These are phyloP conservation scores for Chelonus formosanus DNA, from an alignment of 2,888 invertebrate genomes.

Conservation along the genomic window DNA sequence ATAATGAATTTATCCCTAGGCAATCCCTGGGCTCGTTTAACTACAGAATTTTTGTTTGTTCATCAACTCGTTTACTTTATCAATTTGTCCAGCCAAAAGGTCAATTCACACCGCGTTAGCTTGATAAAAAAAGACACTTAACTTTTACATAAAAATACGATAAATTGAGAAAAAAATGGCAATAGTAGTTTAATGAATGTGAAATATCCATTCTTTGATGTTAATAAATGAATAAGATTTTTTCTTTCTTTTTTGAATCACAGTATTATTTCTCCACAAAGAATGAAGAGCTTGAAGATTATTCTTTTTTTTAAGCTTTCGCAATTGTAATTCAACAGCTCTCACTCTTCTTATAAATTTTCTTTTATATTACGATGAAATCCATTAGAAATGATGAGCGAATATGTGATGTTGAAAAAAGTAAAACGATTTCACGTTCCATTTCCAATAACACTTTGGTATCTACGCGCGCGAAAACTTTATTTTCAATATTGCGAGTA, in stretches of 20 bases:
- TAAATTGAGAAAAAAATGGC: no score
- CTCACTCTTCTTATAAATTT: background rate
- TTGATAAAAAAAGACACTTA: background rate
- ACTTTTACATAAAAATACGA: no score
- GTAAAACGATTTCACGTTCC: conserved; percentile 29
- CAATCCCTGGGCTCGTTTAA: background rate
- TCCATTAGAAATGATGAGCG: conserved; percentile 14
- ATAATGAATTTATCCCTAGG: background rate
- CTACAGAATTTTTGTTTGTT: conserved; percentile 15
- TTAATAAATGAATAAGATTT: no score
- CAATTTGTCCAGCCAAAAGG: conserved; percentile 1
- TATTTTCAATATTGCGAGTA: conserved; percentile 23
- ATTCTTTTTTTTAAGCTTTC: no score
- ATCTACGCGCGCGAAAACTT: conserved; percentile 22
- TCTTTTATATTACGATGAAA: background rate
- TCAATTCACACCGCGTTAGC: background rate
- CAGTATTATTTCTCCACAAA: no score
- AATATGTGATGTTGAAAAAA: background rate
- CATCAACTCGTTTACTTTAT: conserved; percentile 11
- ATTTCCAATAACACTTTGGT: conserved; percentile 26
- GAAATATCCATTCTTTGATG: no score
- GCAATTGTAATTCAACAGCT: background rate
- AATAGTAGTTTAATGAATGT: no score
- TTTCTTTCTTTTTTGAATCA: no score
- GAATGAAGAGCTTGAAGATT: no score